Percentiles rank a stretch among this genome's conserved stretches.
phyloP scores from a whole-genome alignment of 2,113 vertebrate genomes.

The Scomber scombrus region DNA sequence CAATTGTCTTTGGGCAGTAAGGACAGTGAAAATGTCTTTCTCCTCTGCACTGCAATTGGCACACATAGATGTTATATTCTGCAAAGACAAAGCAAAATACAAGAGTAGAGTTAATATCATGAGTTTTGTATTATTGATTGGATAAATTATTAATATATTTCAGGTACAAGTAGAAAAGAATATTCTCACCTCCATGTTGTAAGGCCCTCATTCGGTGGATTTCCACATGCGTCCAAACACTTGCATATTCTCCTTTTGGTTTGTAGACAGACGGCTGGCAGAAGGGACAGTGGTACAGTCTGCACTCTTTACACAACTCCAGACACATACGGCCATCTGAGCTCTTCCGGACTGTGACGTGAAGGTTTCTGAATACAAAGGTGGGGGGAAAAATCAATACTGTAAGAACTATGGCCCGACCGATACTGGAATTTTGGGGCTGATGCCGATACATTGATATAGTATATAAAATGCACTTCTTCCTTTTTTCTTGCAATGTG shows the following conservation, averaged over 20 bases:
- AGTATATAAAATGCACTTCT: too few relatives aligned
- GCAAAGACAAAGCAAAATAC: neutral
- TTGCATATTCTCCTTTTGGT: constrained; percentile 25
- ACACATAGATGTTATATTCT: constrained; percentile 12
- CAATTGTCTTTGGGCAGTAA: constrained; percentile 8
- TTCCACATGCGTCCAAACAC: constrained; percentile 26
- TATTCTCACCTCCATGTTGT: constrained; percentile 25
- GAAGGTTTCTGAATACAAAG: neutral
- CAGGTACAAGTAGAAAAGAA: neutral
- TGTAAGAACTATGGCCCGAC: too few relatives aligned
- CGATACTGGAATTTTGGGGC: too few relatives aligned
- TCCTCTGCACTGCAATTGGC: constrained; percentile 10
- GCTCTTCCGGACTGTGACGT: neutral
- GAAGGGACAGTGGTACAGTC: constrained; percentile 25
- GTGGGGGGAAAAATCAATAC: neutral
- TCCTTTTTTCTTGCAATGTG: too few relatives aligned
- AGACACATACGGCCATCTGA: constrained; percentile 4
- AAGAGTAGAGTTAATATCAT: too few relatives aligned
- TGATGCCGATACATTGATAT: too few relatives aligned
- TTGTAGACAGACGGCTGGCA: neutral
- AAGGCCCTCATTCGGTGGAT: constrained; percentile 38
- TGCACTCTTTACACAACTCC: constrained; percentile 3
- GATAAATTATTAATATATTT: neutral
- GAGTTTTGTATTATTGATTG: neutral
- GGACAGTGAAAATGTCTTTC: constrained; percentile 27